Conservation (phyloP, 2,797 vertebrate genomes). For the Leontopithecus rosalia region DNA sequence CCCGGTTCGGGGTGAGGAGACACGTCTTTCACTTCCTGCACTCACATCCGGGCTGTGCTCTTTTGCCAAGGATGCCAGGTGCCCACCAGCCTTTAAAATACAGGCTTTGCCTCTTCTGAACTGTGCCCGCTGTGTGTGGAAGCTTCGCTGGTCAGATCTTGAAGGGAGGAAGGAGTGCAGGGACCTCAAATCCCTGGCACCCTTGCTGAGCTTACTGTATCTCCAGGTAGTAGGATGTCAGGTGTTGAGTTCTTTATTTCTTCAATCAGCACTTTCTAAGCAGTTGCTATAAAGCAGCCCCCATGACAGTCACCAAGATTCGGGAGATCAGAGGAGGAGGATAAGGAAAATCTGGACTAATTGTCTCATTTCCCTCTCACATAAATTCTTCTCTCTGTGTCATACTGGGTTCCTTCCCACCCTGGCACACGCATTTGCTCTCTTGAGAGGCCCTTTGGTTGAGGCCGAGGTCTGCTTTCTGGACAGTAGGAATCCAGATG, state of each 20-base stretch:
- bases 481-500: not conserved
- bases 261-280: not conserved
- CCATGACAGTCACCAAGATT: not conserved
- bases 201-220: not conserved
- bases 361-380: not conserved
- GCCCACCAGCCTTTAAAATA: not conserved
- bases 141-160: not conserved
- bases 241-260: not conserved
- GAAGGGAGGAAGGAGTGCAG: not conserved
- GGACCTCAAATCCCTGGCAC: not conserved
- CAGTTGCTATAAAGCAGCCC: not conserved
- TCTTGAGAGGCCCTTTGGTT: not conserved
- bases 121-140: not conserved
- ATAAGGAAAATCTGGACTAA: not conserved
- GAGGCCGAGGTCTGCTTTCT: not conserved
- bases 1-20: rapidly evolving
- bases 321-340: not conserved
- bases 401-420: not conserved
- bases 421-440: no score
- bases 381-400: not conserved
- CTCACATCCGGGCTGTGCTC: not conserved
- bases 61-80: not conserved
- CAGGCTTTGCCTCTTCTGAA: no score
- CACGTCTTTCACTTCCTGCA: not conserved
- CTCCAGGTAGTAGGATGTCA: not conserved